phyloP scores from a whole-genome alignment of 2,888 invertebrate genomes.

The Julus scanicus region DNA sequence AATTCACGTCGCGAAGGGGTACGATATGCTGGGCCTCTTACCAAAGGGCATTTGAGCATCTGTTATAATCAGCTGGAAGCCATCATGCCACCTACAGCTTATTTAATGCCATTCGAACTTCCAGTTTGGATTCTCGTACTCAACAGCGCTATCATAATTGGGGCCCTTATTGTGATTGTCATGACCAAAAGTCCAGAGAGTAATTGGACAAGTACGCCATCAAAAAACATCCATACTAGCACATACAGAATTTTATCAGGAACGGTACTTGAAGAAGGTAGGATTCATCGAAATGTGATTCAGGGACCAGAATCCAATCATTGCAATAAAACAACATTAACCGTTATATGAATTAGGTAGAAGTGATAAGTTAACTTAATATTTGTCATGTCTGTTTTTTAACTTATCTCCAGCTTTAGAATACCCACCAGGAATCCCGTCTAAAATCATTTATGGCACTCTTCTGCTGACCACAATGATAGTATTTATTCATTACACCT shows the following conservation, averaged over 20 bases:
- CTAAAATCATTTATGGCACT: constrained; percentile 51
- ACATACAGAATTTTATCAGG: neutral
- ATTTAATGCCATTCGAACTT: constrained; percentile 9
- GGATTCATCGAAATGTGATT: neutral
- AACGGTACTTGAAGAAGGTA: constrained; percentile 4
- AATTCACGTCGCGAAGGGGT: constrained; percentile 28
- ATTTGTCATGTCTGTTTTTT: neutral
- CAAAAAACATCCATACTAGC: neutral
- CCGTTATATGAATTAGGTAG: too few relatives aligned
- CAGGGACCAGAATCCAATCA: too few relatives aligned
- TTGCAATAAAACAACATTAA: too few relatives aligned
- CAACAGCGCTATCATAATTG: neutral
- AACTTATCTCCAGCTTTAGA: constrained; percentile 46
- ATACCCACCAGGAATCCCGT: constrained; percentile 49
- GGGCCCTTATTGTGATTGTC: neutral
- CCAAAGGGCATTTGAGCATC: constrained; percentile 1
- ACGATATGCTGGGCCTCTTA: constrained; percentile 18
- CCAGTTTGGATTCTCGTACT: constrained; percentile 25
- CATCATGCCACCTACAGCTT: constrained; percentile 41
- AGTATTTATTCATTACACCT: constrained; percentile 53
- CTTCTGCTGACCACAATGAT: constrained; percentile 40
- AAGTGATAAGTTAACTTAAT: too few relatives aligned
- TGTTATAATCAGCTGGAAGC: constrained; percentile 2
- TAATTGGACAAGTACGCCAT: neutral
- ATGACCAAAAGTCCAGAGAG: neutral